Evolutionary conservation across 1,140 invertebrate genomes (phyloP).

Genomic region (Heliothis virescens): DNA sequence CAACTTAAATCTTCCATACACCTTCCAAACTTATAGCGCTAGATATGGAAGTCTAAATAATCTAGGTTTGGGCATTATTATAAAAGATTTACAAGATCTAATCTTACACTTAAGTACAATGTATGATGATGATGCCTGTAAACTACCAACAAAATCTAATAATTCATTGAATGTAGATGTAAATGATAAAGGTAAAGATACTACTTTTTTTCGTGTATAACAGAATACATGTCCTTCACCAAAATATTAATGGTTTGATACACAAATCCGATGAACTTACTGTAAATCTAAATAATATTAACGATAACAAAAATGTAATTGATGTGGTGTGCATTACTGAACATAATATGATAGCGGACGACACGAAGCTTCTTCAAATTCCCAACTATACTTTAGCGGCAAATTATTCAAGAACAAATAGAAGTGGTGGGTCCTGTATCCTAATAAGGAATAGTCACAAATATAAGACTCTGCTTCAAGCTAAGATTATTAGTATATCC

Average conservation of each 20-base stretch:
- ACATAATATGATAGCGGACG: background rate
- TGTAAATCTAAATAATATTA: background rate
- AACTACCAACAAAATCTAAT: no score
- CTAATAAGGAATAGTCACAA: slow-evolving; percentile 1
- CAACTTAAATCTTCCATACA: no score
- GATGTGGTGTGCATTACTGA: no score
- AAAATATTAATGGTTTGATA: slow-evolving; percentile 11
- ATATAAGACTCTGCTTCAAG: background rate
- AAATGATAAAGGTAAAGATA: no score
- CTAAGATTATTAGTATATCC: background rate
- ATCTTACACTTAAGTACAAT: no score
- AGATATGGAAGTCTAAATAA: no score
- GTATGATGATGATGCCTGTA: no score
- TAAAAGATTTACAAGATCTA: no score
- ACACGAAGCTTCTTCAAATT: background rate
- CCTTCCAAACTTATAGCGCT: no score
- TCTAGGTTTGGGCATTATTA: no score
- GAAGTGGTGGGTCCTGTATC: slow-evolving; percentile 13
- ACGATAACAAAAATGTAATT: no score
- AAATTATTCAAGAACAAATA: background rate
- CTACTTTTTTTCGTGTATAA: slow-evolving; percentile 11
- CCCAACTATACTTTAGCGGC: slow-evolving; percentile 2
- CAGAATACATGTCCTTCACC: background rate
- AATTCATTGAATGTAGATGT: no score
- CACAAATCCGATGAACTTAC: background rate